Base-by-base conservation (phyloP, 2,113 vertebrate species). In the Motacilla tschutschensis region DNA sequence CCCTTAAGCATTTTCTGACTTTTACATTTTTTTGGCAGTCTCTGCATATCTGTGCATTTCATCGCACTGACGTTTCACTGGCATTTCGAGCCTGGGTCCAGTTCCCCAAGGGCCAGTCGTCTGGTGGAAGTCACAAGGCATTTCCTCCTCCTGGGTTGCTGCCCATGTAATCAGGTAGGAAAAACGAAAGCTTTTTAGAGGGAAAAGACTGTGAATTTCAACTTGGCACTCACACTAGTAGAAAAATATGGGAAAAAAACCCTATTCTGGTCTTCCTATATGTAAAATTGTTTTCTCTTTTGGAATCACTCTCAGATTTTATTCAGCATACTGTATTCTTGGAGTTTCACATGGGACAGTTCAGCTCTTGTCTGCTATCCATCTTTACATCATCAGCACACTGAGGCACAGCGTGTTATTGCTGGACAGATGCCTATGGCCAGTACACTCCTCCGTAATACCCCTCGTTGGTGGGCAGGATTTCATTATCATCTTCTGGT, bases 51-150 rank as follows among this genome's bases (percentile, higher is more conserved):
- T 92, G 72, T 92, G 53, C 67, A 78, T 79, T 88, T 82, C 71
- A 90, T 85, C 2, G 0, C 64, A 9, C 69, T 85, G 84, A 84
- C 6, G 18, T 88, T 73, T 51, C 90, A 43, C 53, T 67, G 69
- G 72, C 54, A 63, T 88, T 83, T 74, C 3, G 2, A 84, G 75
- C 72, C 76, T 74, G 64, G 36, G 48, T 46, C 57, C 4, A 4
- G 21, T n/a, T 92, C 81, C 86, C 81, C 50, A 16, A 41, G n/a
- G 79, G 33, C 46, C 48, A 44, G 48, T 67, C 3, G 12, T 82
- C 84, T 83, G 79, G 69, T 53, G 87, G 87, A 87, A 92, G 79
- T 90, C 79, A 79, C 76, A 78, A 77, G 75, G 84, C 76, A 88
- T 74, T 75, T 90, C 82, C 78, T 87, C 17, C 79, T 89, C 48